Conservation (phyloP, 2,797 vertebrate species). For the Hephaestus fuliginosus region DNA sequence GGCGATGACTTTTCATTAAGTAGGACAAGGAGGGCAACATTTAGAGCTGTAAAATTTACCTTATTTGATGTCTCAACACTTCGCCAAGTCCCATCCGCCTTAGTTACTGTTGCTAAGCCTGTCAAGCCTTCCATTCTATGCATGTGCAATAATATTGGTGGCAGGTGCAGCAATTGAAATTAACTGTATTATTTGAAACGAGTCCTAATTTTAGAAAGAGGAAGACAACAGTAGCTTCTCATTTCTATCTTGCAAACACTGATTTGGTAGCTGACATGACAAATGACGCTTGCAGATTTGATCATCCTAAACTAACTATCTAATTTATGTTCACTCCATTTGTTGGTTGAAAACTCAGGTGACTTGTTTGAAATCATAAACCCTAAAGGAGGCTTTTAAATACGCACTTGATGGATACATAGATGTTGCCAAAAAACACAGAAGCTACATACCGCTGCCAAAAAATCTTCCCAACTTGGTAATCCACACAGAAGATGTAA, state of each 20-base stretch:
- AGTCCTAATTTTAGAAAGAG: conserved; percentile 1
- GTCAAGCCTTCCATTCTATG: not conserved
- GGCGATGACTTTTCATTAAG: conserved; percentile 41
- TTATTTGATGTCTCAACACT: not conserved
- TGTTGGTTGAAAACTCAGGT: conserved; percentile 4
- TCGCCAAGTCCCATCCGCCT: not conserved
- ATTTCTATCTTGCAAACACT: not conserved
- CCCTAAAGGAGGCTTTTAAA: not conserved
- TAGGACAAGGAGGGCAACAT: conserved; percentile 43
- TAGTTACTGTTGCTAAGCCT: not conserved
- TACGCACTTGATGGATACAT: not conserved
- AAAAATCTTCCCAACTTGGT: not conserved
- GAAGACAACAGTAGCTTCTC: not conserved
- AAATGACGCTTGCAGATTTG: conserved; percentile 7
- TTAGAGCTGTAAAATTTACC: conserved; percentile 9
- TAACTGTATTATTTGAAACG: not conserved
- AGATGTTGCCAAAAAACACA: not conserved
- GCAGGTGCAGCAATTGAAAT: not conserved
- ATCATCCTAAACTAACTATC: conserved; percentile 1
- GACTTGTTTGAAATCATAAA: not conserved
- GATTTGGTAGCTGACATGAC: not conserved
- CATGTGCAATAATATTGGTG: not conserved
- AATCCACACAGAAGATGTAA: not conserved
- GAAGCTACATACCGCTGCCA: not conserved
- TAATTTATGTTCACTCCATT: not conserved